phyloP scores from a whole-genome alignment of 1,140 invertebrate species.

The Trissolcus basalis region DNA sequence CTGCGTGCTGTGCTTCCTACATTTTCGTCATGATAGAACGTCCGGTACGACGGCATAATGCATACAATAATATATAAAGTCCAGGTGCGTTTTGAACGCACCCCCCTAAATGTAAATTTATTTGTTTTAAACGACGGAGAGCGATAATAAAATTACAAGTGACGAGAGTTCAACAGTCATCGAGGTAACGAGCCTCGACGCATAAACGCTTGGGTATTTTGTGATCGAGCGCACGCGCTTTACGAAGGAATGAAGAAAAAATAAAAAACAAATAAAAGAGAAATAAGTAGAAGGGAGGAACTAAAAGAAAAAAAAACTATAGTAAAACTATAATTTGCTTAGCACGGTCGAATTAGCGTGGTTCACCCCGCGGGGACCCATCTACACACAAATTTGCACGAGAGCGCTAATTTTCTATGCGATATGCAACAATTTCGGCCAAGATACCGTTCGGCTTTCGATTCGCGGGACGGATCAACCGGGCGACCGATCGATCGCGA shows the following conservation, averaged over 20 bases:
- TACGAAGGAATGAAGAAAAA: conserved; percentile 28
- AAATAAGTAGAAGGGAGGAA: conserved; percentile 1
- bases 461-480: conserved; percentile 1
- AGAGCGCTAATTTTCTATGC: conserved; percentile 40
- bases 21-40: not conserved
- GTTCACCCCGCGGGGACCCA: conserved; percentile 6
- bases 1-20: not conserved
- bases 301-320: conserved; percentile 12
- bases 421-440: conserved; percentile 29
- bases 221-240: conserved; percentile 56
- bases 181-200: not conserved
- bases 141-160: not conserved
- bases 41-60: not conserved
- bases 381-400: conserved; percentile 26
- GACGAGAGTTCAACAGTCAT: not conserved
- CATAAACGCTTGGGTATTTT: conserved; percentile 35
- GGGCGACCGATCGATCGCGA: conserved; percentile 2
- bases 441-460: conserved; percentile 50
- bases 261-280: conserved; percentile 25
- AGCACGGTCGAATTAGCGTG: conserved; percentile 50
- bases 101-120: too few relatives aligned
- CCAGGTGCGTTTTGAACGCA: too few relatives aligned
- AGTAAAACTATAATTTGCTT: conserved; percentile 49
- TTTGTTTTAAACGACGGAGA: too few relatives aligned
- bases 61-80: too few relatives aligned